Conservation (phyloP, 2,113 vertebrate species). For the Ictidomys tridecemlineatus region DNA sequence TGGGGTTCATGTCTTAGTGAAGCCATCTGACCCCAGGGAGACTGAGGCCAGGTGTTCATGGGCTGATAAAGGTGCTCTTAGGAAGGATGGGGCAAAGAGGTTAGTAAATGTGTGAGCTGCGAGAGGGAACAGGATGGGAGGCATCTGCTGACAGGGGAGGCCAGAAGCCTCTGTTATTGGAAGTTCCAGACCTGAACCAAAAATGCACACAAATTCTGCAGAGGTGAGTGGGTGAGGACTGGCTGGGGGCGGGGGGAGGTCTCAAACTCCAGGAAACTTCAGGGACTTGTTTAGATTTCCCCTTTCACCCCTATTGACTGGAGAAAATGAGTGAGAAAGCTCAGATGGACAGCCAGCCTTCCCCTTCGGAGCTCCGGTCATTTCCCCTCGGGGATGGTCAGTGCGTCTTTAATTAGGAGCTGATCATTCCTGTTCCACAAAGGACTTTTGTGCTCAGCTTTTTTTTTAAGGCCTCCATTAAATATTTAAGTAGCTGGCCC, state of each 20-base stretch:
- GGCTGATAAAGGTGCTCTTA: background rate
- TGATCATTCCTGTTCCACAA: background rate
- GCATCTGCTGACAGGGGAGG: background rate
- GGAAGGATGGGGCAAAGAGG: background rate
- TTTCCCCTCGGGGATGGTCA: background rate
- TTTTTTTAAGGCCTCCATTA: background rate
- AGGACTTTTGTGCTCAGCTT: slow-evolving; percentile 36
- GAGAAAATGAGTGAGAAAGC: background rate
- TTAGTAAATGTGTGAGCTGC: background rate
- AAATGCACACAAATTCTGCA: background rate
- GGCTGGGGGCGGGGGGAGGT: background rate
- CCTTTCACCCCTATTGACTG: background rate
- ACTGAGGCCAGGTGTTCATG: background rate
- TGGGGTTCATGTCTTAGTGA: background rate
- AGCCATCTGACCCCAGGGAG: background rate
- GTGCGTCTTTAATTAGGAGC: background rate
- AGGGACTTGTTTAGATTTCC: background rate
- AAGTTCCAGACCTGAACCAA: background rate
- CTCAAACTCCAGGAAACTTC: background rate
- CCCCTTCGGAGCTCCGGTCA: background rate
- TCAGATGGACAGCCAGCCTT: background rate
- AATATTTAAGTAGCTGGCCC: slow-evolving; percentile 71
- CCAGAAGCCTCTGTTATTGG: background rate
- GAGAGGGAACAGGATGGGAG: background rate
- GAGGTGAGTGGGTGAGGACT: background rate